Conservation (phyloP, 2,113 vertebrate species). For the Prolemur simus region DNA sequence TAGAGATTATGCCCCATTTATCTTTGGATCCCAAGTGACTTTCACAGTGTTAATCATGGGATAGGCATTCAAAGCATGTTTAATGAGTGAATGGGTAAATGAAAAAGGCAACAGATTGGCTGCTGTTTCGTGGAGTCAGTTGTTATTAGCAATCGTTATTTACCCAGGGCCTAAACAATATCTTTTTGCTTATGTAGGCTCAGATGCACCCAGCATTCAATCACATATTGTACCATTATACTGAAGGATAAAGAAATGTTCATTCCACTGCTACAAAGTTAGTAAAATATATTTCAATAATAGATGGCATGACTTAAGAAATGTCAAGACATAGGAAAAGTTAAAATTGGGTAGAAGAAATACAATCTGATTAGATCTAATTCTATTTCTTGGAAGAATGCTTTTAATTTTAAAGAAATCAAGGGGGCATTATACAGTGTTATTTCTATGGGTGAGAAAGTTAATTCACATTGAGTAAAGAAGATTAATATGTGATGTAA, state of each 20-base stretch:
- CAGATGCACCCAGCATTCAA: background rate
- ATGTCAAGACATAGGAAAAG: constrained; percentile 10
- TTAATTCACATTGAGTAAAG: constrained; percentile 18
- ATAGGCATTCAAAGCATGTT: background rate
- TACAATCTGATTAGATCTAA: constrained; percentile 32
- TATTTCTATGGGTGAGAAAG: constrained; percentile 32
- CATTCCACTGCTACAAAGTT: background rate
- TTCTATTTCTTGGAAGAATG: constrained; percentile 30
- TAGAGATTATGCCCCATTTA: background rate
- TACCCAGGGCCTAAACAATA: background rate
- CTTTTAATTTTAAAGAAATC: constrained; percentile 41
- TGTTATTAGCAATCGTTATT: background rate
- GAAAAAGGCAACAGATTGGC: background rate
- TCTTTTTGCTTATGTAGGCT: background rate
- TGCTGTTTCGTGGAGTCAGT: background rate
- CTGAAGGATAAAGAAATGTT: background rate
- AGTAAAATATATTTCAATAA: background rate
- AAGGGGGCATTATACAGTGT: background rate
- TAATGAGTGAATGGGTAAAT: background rate
- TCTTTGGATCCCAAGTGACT: background rate
- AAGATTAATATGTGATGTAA: background rate
- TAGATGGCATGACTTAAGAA: background rate
- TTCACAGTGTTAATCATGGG: background rate
- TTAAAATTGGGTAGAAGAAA: constrained; percentile 50
- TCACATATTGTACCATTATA: background rate